Percentiles rank a stretch among this genome's conserved stretches.
Conservation (phyloP, 2,797 vertebrate genomes). For the Poecilia wingei region DNA sequence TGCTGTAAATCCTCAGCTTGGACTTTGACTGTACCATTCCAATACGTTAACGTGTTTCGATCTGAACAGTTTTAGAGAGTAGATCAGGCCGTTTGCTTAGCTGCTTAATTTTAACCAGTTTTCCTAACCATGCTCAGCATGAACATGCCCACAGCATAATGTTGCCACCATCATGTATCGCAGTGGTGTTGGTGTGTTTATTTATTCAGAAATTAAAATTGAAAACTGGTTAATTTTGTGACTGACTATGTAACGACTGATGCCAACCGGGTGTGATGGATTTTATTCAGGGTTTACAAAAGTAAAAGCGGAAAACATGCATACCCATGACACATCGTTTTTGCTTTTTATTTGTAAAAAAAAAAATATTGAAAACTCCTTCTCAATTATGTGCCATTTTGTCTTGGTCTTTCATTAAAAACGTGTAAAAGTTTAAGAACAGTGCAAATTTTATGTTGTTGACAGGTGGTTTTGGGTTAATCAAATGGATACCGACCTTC, state of each 20-base stretch:
- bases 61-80: not conserved
- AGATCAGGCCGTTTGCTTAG: not conserved
- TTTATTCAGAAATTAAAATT: not conserved
- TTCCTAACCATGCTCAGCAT: not conserved
- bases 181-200: not conserved
- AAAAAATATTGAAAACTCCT: not conserved
- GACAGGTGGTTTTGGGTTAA: not conserved
- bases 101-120: not conserved
- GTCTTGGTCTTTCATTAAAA: not conserved
- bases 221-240: not conserved
- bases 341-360: not conserved
- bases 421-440: not conserved
- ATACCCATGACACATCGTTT: not conserved
- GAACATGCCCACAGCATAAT: not conserved
- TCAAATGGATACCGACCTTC: not conserved
- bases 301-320: not conserved
- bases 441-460: not conserved
- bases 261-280: not conserved
- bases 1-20: not conserved
- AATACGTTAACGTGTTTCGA: not conserved
- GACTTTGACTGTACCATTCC: not conserved
- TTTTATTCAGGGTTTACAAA: not conserved
- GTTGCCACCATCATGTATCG: not conserved
- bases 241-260: not conserved
- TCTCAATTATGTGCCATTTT: not conserved